Base-by-base conservation (phyloP, 92 coral and sea anemone genomes). In the Pocillopora grandis region DNA sequence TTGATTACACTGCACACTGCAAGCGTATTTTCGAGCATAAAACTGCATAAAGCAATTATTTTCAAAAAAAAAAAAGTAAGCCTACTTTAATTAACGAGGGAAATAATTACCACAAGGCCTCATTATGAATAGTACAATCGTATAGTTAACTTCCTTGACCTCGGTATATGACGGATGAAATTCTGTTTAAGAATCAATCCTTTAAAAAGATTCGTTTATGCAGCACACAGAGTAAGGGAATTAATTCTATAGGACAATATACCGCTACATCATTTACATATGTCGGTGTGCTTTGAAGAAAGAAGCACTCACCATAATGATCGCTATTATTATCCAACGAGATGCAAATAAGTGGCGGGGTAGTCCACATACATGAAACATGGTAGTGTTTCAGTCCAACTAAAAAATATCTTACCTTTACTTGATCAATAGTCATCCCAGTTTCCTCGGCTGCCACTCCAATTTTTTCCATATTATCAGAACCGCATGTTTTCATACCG, bases 341-440 rank as follows among this genome's bases (percentile, higher is more conserved):
- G 63, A 60, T 60, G 63, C 63, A 60, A 60, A 60, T 60, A 60
- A 60, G 63, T 60, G 63, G 63, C 63, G 14, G 63, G 63, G 19
- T 60, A 17, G 3, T 60, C 63, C 63, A 17, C 63, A 60, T 60
- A 60, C 63, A 60, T 12, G 63, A 12, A 17, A 17, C 63, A 60
- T 60, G 63, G 63, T 60, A 60, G 19, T 10, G 63, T 17, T 60
- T 60, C 63, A 12, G 63, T 17, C 63, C 63, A 60, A 60, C 63
- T 60, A 60, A 60, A 2, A 60, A 60, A 60, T 60, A 17, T 17
- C 85, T 80, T 52, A 87, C 90, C 90, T 80, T 87, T 35, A 87
- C 90, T 73, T 87, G 86, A 83, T 80, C 90, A 71, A 80, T 87
- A 76, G 90, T 75, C 3, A 80, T 77, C 69, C 90, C 86, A 64